These are phyloP conservation scores for Oryzias dopingdopingensis DNA, from an alignment of 2,797 vertebrate species.

Conservation along the genomic window DNA sequence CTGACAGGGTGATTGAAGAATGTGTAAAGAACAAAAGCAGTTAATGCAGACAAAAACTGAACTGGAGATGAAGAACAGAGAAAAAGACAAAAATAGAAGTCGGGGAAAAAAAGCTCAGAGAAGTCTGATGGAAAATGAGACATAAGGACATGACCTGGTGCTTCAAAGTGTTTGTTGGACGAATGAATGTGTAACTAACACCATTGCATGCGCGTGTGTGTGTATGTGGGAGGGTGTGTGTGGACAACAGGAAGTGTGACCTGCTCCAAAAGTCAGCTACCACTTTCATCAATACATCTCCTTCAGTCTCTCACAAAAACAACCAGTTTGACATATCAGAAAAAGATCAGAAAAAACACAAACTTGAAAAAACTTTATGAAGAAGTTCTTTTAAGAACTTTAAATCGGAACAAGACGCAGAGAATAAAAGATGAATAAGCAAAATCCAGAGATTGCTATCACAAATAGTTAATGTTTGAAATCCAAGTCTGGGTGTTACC, in stretches of 20 bases:
- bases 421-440: not conserved
- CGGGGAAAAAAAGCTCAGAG: conserved; percentile 8
- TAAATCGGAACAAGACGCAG: not conserved
- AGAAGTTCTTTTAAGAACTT: not conserved
- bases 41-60: conserved; percentile 2
- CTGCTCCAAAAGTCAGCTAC: conserved; percentile 34
- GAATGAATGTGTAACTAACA: conserved; percentile 50
- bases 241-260: conserved; percentile 49
- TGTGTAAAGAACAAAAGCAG: conserved; percentile 24
- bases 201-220: conserved; percentile 8
- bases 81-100: conserved; percentile 38
- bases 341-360: conserved; percentile 1
- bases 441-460: conserved; percentile 9
- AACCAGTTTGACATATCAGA: conserved; percentile 33
- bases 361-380: not conserved
- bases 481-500: conserved; percentile 48
- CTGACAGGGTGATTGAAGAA: conserved; percentile 35
- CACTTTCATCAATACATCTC: conserved; percentile 18
- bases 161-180: conserved; percentile 35
- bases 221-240: conserved; percentile 20
- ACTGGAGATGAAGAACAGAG: not conserved
- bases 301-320: conserved; percentile 17
- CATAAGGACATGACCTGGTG: conserved; percentile 16
- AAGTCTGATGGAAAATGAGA: conserved; percentile 6
- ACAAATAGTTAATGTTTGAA: conserved; percentile 26